Percentiles rank a stretch among this genome's conserved stretches.
Evolutionary conservation across 2,888 invertebrate genomes (phyloP).

Genomic region (Steinernema carpocapsae): DNA sequence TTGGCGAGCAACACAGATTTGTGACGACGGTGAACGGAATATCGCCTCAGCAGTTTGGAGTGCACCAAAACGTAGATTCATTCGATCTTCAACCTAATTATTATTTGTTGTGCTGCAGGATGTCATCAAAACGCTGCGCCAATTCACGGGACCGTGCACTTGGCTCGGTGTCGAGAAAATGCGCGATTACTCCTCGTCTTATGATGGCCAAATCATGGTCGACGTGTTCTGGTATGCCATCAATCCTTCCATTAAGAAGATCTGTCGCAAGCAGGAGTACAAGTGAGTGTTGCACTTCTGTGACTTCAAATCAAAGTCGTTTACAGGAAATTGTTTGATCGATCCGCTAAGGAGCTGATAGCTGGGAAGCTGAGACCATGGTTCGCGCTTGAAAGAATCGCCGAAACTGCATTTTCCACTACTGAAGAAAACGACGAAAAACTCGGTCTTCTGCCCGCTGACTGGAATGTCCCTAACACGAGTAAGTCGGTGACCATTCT

Average conservation of each 20-base stretch:
- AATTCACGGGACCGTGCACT: constrained; percentile 63
- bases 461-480: constrained; percentile 57
- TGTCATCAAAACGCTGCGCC: constrained; percentile 59
- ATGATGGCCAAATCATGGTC: constrained; percentile 46
- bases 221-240: constrained; percentile 66
- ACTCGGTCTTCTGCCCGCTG: constrained; percentile 49
- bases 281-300: constrained; percentile 40
- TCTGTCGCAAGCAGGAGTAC: constrained; percentile 66
- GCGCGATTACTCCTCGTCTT: constrained; percentile 52
- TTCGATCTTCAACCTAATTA: too few species aligned
- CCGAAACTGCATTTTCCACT: constrained; percentile 45
- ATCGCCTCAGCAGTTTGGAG: constrained; percentile 57
- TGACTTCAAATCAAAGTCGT: neutral
- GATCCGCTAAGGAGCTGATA: constrained; percentile 56
- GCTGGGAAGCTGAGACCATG: constrained; percentile 66
- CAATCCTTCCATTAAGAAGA: constrained; percentile 61
- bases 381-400: constrained; percentile 58
- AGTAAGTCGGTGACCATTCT: constrained; percentile 29
- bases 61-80: constrained; percentile 55
- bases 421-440: constrained; percentile 41
- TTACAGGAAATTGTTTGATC: constrained; percentile 59
- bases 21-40: constrained; percentile 59
- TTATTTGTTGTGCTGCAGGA: constrained; percentile 47
- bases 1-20: constrained; percentile 62
- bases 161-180: constrained; percentile 62